Evolutionary conservation across 1,140 invertebrate genomes (phyloP).

Genomic region (Polypedilum vanderplanki): DNA sequence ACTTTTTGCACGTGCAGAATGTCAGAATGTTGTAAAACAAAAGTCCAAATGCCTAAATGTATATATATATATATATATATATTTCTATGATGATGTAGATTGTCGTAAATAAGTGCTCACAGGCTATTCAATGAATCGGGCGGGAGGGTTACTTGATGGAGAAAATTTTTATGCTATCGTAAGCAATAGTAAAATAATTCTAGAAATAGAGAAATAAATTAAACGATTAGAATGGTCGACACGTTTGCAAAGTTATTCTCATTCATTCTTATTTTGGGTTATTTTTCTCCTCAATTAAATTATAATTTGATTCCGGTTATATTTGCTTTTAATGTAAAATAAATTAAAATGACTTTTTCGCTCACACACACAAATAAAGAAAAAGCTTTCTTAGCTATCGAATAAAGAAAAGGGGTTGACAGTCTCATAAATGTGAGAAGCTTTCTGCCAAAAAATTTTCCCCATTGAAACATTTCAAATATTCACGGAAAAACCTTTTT

Average conservation of each 20-base stretch:
- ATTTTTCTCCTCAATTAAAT: constrained; percentile 19
- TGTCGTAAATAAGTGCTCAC: neutral
- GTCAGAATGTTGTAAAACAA: neutral
- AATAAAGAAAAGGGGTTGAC: neutral
- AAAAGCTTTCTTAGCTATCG: neutral
- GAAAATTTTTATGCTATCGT: neutral
- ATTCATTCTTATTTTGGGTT: neutral
- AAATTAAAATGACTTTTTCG: neutral
- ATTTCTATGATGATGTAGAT: neutral
- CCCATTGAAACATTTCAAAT: neutral
- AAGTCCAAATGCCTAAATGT: neutral
- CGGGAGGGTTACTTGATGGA: too few species aligned
- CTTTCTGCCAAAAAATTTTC: neutral
- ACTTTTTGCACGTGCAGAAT: neutral
- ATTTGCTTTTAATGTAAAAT: neutral
- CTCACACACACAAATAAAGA: neutral
- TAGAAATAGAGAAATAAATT: neutral
- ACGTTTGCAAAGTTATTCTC: neutral
- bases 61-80: neutral
- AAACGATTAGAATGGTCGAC: constrained; percentile 16
- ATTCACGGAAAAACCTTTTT: too few species aligned
- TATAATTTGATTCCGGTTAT: neutral
- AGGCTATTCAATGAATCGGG: too few species aligned
- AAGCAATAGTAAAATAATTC: neutral
- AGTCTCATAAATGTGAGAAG: neutral